A percentile compares a stretch with the other conserved stretches of the same genome.
These are phyloP conservation scores for Rutpela maculata DNA, from an alignment of 2,888 invertebrate genomes.

Conservation along the genomic window DNA sequence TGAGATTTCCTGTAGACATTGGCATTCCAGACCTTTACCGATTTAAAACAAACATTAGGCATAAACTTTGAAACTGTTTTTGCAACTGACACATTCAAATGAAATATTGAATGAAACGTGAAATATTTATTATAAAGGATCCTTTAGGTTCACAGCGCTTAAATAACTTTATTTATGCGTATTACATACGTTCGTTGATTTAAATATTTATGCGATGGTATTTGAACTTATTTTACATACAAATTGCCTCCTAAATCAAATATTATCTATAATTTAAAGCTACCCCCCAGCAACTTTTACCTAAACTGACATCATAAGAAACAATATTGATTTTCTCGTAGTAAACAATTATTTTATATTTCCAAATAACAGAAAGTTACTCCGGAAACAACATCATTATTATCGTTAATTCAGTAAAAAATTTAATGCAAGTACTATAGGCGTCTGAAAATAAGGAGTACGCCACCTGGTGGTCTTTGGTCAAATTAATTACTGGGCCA, in stretches of 20 bases:
- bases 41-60: conserved; percentile 24
- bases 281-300: background rate
- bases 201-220: conserved; percentile 4
- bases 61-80: conserved; percentile 25
- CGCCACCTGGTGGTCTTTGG: too few species aligned
- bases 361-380: too few species aligned
- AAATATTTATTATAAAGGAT: conserved; percentile 28
- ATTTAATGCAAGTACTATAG: too few species aligned
- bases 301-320: background rate
- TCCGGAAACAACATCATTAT: too few species aligned
- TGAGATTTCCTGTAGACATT: conserved; percentile 23
- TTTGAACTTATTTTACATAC: background rate
- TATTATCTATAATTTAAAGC: background rate
- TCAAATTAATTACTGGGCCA: too few species aligned
- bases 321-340: background rate
- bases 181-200: background rate
- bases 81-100: conserved; percentile 31
- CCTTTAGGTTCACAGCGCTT: background rate
- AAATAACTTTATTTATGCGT: conserved; percentile 14
- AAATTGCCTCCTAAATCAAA: conserved; percentile 4
- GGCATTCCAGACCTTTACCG: conserved; percentile 23
- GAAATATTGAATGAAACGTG: conserved; percentile 33
- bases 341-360: background rate
- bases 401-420: too few species aligned
- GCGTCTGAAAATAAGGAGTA: too few species aligned